phyloP scores from a whole-genome alignment of 2,797 vertebrate genomes.

The Takifugu ocellatus region DNA sequence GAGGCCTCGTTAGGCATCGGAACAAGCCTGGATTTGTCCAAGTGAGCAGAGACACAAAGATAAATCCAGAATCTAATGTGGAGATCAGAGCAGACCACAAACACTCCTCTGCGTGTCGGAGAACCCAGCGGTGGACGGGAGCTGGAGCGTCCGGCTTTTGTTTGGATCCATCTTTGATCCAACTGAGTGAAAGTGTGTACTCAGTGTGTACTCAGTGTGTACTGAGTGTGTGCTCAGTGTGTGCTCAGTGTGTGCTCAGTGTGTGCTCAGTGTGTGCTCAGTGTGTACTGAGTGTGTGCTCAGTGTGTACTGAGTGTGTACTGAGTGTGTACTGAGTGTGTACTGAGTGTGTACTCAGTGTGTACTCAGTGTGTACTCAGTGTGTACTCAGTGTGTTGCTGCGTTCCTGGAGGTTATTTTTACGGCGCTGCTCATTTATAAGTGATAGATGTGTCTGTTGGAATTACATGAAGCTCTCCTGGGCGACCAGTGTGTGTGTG shows the following conservation, averaged over 20 bases:
- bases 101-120: too few species aligned
- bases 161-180: background rate
- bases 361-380: constrained; percentile 16
- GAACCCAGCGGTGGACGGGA: too few species aligned
- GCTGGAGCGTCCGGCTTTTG: too few species aligned
- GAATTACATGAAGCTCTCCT: too few species aligned
- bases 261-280: constrained; percentile 22
- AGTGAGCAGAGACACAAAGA: too few species aligned
- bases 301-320: constrained; percentile 19
- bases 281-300: constrained; percentile 9
- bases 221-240: constrained; percentile 10
- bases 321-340: constrained; percentile 8
- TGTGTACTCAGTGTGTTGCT: constrained; percentile 13
- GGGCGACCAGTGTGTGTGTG: background rate
- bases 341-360: constrained; percentile 15
- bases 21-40: too few species aligned
- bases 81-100: too few species aligned
- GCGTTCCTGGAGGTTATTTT: background rate
- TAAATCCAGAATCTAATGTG: too few species aligned
- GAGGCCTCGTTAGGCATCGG: too few species aligned
- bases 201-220: constrained; percentile 12
- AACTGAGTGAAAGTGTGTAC: constrained; percentile 18
- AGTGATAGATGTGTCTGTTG: background rate
- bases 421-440: too few species aligned
- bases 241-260: constrained; percentile 15